Evolutionary conservation across 1,140 invertebrate genomes (phyloP), one percentile per base, ranked within the genome.

Genomic region (Hylaeus volcanicus): DNA sequence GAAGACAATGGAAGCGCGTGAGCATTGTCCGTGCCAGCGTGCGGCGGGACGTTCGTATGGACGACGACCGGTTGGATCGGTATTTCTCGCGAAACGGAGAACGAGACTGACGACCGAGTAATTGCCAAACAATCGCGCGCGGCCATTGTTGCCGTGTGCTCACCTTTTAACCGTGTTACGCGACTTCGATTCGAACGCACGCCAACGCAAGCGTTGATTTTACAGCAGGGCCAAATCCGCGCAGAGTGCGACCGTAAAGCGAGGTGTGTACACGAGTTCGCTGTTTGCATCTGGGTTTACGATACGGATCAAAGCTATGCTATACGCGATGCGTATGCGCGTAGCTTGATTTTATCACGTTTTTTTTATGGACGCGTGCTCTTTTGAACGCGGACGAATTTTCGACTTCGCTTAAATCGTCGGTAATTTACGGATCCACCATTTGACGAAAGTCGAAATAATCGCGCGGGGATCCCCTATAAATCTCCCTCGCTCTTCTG

Each of bases 261-360:
- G 65, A 26, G 6, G 15, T 48, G 48, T n/a, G 48, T 37, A 72
- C 68, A 63, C 76, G 48, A 11, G 26, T 39, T 5, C 48, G 1
- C 14, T 79, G 69, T 79, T 79, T 79, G 26, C 70, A 26, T 39
- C n/a, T 9, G 48, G 63, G 69, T 79, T 79, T 79, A 79, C 60
- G 70, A 72, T 14, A 63, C n/a, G 69, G 5, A 53, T 41, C 66
- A 37, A 71, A 77, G 15, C 37, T 63, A 43, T 61, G 15, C 37
- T 63, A 43, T 61, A 41, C 56, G 26, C 43, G 4, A 12, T 41
- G 37, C n/a, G 69, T n/a, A n/a, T 14, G 39, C 5, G 5, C 45
- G 14, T 37, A 15, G 41, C 45, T 77, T 69, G 48, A 70, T 70
- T 78, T 79, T 79, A 79, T 73, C 64, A 45, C 77, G 15, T 73